Conservation (phyloP, 2,888 invertebrate genomes). For the Tanytarsus gracilentus region DNA sequence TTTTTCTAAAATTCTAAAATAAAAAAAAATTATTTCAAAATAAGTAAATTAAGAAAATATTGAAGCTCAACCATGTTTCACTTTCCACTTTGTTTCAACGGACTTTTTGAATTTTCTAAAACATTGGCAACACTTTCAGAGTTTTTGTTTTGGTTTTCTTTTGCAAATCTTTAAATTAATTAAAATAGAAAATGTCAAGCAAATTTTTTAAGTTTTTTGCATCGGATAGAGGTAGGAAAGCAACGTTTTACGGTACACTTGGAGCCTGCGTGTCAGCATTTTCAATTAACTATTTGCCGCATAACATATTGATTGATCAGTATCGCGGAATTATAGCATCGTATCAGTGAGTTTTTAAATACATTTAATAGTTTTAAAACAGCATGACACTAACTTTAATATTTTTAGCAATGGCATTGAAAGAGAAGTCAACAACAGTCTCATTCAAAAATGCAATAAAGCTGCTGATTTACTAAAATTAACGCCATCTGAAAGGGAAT, state of each 20-base stretch:
- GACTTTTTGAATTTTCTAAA: too few species aligned
- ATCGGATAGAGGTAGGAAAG: conserved; percentile 47
- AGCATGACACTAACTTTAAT: conserved; percentile 21
- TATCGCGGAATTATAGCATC: conserved; percentile 55
- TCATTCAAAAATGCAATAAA: conserved; percentile 47
- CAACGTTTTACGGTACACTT: conserved; percentile 46
- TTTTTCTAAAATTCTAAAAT: too few species aligned
- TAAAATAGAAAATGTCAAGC: too few species aligned
- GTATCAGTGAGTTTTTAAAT: conserved; percentile 48
- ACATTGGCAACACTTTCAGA: too few species aligned
- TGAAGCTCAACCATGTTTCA: too few species aligned
- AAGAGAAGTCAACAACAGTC: conserved; percentile 47
- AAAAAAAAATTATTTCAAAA: too few species aligned
- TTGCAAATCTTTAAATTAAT: too few species aligned
- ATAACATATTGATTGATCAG: conserved; percentile 52
- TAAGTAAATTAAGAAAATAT: too few species aligned
- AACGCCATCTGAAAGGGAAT: conserved; percentile 43
- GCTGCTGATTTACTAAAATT: conserved; percentile 54
- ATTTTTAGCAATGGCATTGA: conserved; percentile 51
- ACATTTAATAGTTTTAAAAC: conserved; percentile 30
- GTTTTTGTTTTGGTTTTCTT: too few species aligned
- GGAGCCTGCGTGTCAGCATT: conserved; percentile 43
- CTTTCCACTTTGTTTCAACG: too few species aligned
- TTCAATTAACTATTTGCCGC: conserved; percentile 48
- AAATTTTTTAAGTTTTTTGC: conserved; percentile 38